These are phyloP conservation scores for Acleris cristana DNA, from an alignment of 2,888 invertebrate genomes.

Conservation along the genomic window DNA sequence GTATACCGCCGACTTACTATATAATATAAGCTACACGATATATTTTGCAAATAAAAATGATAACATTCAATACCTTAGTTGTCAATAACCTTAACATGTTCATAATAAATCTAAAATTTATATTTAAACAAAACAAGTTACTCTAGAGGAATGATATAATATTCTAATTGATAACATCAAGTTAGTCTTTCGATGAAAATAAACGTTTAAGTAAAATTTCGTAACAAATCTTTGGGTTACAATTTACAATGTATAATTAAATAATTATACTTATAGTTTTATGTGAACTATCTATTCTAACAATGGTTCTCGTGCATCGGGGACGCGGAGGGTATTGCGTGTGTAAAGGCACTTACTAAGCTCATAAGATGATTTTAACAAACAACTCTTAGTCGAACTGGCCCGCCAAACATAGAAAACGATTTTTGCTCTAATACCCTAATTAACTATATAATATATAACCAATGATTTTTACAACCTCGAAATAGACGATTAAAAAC, in stretches of 20 bases:
- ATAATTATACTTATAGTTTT: conserved; percentile 9
- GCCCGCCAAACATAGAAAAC: background rate
- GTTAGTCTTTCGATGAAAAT: conserved; percentile 36
- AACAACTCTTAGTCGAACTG: background rate
- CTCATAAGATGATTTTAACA: conserved; percentile 13
- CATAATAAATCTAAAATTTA: conserved; percentile 31
- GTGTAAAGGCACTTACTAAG: conserved; percentile 35
- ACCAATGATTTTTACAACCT: no score
- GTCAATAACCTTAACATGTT: conserved; percentile 31
- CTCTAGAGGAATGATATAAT: conserved; percentile 38
- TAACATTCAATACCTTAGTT: conserved; percentile 36
- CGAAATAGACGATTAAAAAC: no score
- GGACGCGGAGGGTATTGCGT: conserved; percentile 14
- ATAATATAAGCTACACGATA: conserved; percentile 33
- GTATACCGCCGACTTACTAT: conserved; percentile 31
- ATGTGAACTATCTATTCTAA: conserved; percentile 13
- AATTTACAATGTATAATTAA: conserved; percentile 18
- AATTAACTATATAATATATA: no score
- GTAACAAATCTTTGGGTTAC: conserved; percentile 48
- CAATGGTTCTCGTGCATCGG: conserved; percentile 18
- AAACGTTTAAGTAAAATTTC: conserved; percentile 35
- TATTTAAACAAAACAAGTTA: conserved; percentile 37
- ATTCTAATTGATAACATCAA: conserved; percentile 33
- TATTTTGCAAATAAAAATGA: conserved; percentile 33
- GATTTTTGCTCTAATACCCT: no score